phyloP scores from a whole-genome alignment of 2,888 invertebrate genomes.

The Enchytraeus crypticus region DNA sequence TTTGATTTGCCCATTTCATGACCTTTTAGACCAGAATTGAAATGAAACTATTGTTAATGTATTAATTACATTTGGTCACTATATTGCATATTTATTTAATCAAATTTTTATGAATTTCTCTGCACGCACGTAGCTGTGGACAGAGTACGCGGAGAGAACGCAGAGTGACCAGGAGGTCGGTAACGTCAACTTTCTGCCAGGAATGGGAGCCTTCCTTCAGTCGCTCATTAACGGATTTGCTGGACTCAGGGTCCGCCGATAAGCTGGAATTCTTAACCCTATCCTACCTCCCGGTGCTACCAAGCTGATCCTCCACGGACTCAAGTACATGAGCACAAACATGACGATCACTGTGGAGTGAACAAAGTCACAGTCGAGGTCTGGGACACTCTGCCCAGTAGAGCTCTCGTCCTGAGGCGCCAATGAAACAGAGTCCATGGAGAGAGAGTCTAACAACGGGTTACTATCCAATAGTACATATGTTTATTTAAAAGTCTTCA shows the following conservation, averaged over 20 bases:
- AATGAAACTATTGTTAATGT: too few relatives aligned
- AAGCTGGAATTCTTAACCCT: constrained; percentile 28
- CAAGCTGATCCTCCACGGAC: constrained; percentile 18
- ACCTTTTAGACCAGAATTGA: too few relatives aligned
- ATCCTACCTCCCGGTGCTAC: constrained; percentile 21
- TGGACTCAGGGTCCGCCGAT: constrained; percentile 28
- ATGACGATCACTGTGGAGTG: constrained; percentile 19
- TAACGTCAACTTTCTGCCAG: constrained; percentile 29
- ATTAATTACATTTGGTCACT: too few relatives aligned
- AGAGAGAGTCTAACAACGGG: constrained; percentile 7
- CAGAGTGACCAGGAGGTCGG: constrained; percentile 19
- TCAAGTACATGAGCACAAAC: constrained; percentile 23
- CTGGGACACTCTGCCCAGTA: not conserved
- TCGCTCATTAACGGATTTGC: constrained; percentile 30
- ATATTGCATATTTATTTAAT: too few relatives aligned
- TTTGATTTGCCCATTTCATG: too few relatives aligned
- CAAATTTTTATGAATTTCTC: too few relatives aligned
- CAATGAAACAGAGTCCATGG: constrained; percentile 13
- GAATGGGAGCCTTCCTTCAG: constrained; percentile 30
- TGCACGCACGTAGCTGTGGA: too few relatives aligned
- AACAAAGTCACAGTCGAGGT: constrained; percentile 11
- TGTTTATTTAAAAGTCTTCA: too few relatives aligned
- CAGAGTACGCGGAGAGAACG: constrained; percentile 24
- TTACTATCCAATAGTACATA: too few relatives aligned
- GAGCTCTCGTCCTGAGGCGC: constrained; percentile 19